Conservation (phyloP, 2,113 vertebrate genomes). For the Sceloporus undulatus region DNA sequence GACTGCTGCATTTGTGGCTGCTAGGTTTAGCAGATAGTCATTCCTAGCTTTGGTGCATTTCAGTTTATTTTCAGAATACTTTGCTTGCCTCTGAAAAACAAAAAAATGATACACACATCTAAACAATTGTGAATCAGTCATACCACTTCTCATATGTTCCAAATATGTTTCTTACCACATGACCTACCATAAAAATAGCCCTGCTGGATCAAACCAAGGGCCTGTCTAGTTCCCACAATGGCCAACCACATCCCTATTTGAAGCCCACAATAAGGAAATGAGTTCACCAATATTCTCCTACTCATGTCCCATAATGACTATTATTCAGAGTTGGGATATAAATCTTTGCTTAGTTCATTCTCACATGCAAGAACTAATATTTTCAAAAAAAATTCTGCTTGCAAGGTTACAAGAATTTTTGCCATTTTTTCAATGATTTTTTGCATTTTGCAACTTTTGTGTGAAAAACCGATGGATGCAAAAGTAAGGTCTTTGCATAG, state of each 20-base stretch:
- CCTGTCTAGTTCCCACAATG: neutral
- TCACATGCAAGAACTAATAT: no score
- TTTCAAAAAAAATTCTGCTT: no score
- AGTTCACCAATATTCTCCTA: no score
- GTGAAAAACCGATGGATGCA: no score
- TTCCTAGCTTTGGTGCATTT: constrained; percentile 98
- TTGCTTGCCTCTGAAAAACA: constrained; percentile 92
- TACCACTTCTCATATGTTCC: neutral
- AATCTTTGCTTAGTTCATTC: no score
- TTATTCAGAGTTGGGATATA: no score
- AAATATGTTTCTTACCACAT: neutral
- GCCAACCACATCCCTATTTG: neutral
- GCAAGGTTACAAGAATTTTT: no score
- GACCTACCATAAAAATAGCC: neutral
- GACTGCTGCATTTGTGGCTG: constrained; percentile 94
- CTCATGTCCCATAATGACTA: no score
- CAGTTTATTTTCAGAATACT: constrained; percentile 98
- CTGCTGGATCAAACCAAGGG: neutral
- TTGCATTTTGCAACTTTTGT: no score
- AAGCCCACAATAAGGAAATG: neutral
- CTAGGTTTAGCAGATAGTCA: constrained; percentile 95
- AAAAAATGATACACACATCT: constrained; percentile 2
- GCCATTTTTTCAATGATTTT: no score
- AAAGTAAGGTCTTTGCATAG: no score
- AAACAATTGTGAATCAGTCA: constrained; percentile 8